Evolutionary conservation across 2,113 vertebrate species (phyloP).

Genomic region (Alethe diademata): DNA sequence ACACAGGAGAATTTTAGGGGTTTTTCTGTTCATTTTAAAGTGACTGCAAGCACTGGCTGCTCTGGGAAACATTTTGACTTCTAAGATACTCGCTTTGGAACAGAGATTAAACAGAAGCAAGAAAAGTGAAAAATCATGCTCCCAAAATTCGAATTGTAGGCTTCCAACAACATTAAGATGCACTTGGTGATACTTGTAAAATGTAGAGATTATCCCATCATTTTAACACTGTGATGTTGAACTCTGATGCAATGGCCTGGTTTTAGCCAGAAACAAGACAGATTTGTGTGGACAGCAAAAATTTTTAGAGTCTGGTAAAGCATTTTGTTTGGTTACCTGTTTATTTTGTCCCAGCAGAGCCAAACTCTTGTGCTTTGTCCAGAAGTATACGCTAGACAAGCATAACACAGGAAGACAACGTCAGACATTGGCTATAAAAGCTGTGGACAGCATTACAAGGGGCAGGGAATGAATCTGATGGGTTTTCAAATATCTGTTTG

Average conservation of each 20-base stretch:
- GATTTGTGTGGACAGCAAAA: not conserved
- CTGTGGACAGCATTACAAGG: not conserved
- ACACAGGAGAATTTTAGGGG: not conserved
- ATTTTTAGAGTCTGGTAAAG: not conserved
- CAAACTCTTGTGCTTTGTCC: not conserved
- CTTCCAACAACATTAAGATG: not conserved
- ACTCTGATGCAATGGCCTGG: not conserved
- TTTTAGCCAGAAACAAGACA: not conserved
- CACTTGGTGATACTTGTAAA: not conserved
- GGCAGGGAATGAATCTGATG: not conserved
- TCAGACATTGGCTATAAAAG: not conserved
- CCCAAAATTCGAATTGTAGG: not conserved
- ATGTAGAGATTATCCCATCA: not conserved
- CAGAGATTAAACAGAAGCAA: not conserved
- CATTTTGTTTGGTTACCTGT: not conserved
- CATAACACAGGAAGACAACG: not conserved
- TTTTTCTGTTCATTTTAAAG: not conserved
- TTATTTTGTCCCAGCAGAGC: not conserved
- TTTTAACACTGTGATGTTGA: not conserved
- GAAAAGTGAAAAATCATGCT: not conserved
- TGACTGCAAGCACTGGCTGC: not conserved
- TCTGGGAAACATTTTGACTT: not conserved
- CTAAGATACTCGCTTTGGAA: not conserved
- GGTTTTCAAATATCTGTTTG: not conserved
- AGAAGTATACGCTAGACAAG: not conserved